Percentiles rank a stretch among this genome's conserved stretches.
Conservation (phyloP, 2,113 vertebrate genomes). For the Catharus minimus region DNA sequence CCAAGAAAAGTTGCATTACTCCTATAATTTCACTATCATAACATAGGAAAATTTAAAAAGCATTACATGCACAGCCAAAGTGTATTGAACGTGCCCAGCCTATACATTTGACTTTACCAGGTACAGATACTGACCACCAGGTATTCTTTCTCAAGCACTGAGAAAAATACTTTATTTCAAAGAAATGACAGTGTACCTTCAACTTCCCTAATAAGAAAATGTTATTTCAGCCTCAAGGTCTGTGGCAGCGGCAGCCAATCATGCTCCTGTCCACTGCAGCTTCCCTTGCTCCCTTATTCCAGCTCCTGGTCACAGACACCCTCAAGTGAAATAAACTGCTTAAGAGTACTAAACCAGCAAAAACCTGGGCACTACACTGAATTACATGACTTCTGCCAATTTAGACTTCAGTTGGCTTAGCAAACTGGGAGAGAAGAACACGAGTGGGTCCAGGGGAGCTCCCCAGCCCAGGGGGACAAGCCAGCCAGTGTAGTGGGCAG, state of each 20-base stretch:
- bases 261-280: background rate
- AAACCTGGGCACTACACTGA: background rate
- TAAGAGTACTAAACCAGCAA: background rate
- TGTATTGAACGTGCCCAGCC: background rate
- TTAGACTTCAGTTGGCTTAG: background rate
- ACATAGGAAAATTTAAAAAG: background rate
- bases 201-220: background rate
- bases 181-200: background rate
- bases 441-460: accelerated
- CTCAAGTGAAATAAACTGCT: background rate
- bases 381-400: background rate
- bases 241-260: background rate
- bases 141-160: background rate
- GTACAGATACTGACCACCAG: background rate
- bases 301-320: background rate
- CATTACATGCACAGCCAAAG: background rate
- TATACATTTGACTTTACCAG: background rate
- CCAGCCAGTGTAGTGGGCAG: background rate
- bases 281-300: background rate
- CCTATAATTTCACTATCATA: background rate
- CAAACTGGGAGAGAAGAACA: background rate
- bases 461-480: background rate
- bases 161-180: background rate
- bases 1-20: background rate
- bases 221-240: background rate